A percentile compares a stretch with the other conserved stretches of the same genome.
These are phyloP conservation scores for Epinephelus coioides DNA, from an alignment of 2,797 vertebrate species.

Conservation along the genomic window DNA sequence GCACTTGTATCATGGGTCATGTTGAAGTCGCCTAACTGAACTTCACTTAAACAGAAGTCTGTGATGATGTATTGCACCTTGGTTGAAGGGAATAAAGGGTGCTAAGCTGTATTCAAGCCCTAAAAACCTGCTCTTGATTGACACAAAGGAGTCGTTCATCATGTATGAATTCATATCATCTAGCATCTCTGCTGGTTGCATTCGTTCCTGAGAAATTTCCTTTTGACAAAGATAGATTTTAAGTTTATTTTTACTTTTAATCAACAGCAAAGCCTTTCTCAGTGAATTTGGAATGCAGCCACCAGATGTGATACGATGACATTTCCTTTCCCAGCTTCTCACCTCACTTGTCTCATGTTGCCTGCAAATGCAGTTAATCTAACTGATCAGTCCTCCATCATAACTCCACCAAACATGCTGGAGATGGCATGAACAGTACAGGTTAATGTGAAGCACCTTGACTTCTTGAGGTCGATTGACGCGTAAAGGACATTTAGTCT, in stretches of 20 bases:
- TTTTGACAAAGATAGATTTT: conserved; percentile 12
- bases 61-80: conserved; percentile 20
- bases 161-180: conserved; percentile 35
- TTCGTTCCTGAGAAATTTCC: conserved; percentile 61
- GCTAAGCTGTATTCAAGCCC: background rate
- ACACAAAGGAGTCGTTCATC: conserved; percentile 52
- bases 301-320: conserved; percentile 27
- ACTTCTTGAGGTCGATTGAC: conserved; percentile 49
- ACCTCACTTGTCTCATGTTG: conserved; percentile 1
- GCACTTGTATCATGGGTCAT: conserved; percentile 24
- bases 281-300: conserved; percentile 62
- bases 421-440: conserved; percentile 47
- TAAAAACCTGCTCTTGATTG: conserved; percentile 19
- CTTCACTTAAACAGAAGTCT: conserved; percentile 3
- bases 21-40: conserved; percentile 21
- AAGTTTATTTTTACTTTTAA: conserved; percentile 17
- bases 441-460: conserved; percentile 72
- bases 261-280: conserved; percentile 45
- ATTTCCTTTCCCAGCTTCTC: conserved; percentile 4
- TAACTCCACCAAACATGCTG: conserved; percentile 8
- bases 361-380: conserved; percentile 16
- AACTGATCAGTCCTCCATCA: conserved; percentile 20
- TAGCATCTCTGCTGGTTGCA: conserved; percentile 58
- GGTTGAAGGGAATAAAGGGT: conserved; percentile 16
- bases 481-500: conserved; percentile 24